Conservation (phyloP, 2,113 vertebrate species). For the Azemiops feae region DNA sequence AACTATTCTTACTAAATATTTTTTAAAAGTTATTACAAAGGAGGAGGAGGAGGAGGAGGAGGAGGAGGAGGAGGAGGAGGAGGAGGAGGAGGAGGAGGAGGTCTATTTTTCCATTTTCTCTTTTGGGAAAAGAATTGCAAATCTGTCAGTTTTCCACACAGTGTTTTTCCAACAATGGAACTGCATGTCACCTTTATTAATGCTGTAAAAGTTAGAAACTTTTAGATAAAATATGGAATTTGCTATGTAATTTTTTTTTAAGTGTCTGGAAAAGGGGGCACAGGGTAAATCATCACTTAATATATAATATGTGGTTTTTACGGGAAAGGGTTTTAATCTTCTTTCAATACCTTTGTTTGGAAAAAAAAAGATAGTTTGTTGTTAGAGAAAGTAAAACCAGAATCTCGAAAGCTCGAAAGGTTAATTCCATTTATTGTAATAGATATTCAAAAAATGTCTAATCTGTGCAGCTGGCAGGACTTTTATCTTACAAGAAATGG, state of each 20-base stretch:
- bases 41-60: too few relatives aligned
- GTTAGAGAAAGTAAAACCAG: conserved; percentile 37
- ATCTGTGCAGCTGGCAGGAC: conserved; percentile 17
- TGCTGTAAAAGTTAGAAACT: not conserved
- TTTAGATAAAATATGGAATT: not conserved
- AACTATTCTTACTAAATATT: not conserved
- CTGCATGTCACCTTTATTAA: not conserved
- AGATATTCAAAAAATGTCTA: conserved; percentile 29
- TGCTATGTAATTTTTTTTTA: conserved; percentile 7
- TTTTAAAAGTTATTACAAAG: too few relatives aligned
- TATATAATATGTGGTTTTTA: conserved; percentile 7
- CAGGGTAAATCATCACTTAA: conserved; percentile 11
- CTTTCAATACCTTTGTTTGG: conserved; percentile 22
- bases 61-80: too few relatives aligned
- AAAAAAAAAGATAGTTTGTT: conserved; percentile 10
- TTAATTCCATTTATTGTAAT: conserved; percentile 52
- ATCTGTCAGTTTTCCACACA: not conserved
- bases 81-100: too few relatives aligned
- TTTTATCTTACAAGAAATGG: conserved; percentile 14
- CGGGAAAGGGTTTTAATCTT: not conserved
- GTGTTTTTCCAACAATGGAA: not conserved
- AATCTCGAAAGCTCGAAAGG: conserved; percentile 23
- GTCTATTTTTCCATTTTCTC: too few relatives aligned
- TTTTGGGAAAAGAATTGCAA: not conserved
- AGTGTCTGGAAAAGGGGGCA: not conserved